Percentiles rank a stretch among this genome's conserved stretches.
These are phyloP conservation scores for Timandra comae DNA, from an alignment of 2,888 invertebrate genomes.

Conservation along the genomic window DNA sequence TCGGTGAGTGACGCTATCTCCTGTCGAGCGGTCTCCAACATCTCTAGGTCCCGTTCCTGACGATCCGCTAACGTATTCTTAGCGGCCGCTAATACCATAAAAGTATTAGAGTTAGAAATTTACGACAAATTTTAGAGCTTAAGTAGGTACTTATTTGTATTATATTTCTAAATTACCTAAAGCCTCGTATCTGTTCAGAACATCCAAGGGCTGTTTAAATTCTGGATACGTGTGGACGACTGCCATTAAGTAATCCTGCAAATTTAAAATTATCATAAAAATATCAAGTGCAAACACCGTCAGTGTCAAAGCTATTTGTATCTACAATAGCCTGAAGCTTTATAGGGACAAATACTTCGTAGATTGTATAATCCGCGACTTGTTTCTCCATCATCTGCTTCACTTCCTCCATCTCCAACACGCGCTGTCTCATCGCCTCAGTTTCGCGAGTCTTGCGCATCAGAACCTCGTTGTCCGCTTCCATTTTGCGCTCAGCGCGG, in stretches of 20 bases:
- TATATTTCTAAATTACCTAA: too few species aligned
- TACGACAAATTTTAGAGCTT: too few species aligned
- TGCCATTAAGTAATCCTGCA: constrained; percentile 75
- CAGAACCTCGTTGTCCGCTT: constrained; percentile 69
- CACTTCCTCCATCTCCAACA: constrained; percentile 64
- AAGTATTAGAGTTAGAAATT: too few species aligned
- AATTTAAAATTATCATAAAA: too few species aligned
- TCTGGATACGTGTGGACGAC: constrained; percentile 73
- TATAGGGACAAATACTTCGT: too few species aligned
- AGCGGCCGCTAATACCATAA: constrained; percentile 64
- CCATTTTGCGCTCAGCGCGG: constrained; percentile 77
- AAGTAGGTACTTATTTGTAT: too few species aligned
- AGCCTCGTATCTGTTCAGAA: constrained; percentile 80
- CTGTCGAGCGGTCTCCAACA: constrained; percentile 74
- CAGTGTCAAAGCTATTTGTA: too few species aligned
- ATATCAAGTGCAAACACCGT: too few species aligned
- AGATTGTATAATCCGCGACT: constrained; percentile 76
- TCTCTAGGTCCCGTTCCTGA: constrained; percentile 73
- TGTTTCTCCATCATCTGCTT: constrained; percentile 75
- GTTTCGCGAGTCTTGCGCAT: constrained; percentile 69
- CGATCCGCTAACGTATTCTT: constrained; percentile 72
- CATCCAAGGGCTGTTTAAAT: constrained; percentile 77
- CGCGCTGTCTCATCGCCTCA: constrained; percentile 61
- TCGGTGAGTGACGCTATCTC: constrained; percentile 78
- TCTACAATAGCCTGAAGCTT: too few species aligned